Evolutionary conservation across 2,113 vertebrate species (phyloP).

Genomic region (Tretioscincus oriximinensis): DNA sequence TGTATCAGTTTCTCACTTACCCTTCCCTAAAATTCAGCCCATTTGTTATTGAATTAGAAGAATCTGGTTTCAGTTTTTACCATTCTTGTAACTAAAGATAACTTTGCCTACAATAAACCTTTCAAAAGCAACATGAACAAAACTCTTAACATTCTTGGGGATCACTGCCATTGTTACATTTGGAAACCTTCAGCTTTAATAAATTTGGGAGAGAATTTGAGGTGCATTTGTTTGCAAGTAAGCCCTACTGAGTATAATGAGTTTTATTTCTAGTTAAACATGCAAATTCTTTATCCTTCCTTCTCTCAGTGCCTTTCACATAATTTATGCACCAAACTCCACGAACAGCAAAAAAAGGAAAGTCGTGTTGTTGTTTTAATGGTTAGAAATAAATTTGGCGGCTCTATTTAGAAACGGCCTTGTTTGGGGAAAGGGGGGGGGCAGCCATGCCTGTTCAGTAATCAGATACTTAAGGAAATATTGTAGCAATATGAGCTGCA

Average conservation of each 20-base stretch:
- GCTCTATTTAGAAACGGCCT: conserved; percentile 66
- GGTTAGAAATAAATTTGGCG: conserved; percentile 76
- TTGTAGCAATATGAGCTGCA: conserved; percentile 86
- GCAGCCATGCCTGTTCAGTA: conserved; percentile 85
- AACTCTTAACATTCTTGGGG: conserved; percentile 63
- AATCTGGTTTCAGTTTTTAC: conserved; percentile 74
- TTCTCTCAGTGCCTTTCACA: conserved; percentile 30
- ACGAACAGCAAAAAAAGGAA: conserved; percentile 68
- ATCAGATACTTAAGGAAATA: conserved; percentile 89
- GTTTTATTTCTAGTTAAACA: not conserved
- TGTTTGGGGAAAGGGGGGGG: conserved; percentile 21
- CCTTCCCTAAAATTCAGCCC: conserved; percentile 69
- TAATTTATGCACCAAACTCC: conserved; percentile 52
- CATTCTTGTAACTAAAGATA: conserved; percentile 75
- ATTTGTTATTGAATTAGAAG: conserved; percentile 74
- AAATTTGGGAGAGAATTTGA: not conserved
- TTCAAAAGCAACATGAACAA: conserved; percentile 64
- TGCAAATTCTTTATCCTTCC: not conserved
- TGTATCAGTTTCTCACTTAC: conserved; percentile 65
- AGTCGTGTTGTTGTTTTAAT: conserved; percentile 54
- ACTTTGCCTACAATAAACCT: conserved; percentile 67
- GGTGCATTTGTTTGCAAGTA: not conserved
- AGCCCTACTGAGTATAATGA: not conserved
- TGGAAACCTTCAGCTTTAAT: conserved; percentile 30
- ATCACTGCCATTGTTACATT: conserved; percentile 59